phyloP scores from a whole-genome alignment of 2,888 invertebrate genomes.

The Eupithecia subumbrata region DNA sequence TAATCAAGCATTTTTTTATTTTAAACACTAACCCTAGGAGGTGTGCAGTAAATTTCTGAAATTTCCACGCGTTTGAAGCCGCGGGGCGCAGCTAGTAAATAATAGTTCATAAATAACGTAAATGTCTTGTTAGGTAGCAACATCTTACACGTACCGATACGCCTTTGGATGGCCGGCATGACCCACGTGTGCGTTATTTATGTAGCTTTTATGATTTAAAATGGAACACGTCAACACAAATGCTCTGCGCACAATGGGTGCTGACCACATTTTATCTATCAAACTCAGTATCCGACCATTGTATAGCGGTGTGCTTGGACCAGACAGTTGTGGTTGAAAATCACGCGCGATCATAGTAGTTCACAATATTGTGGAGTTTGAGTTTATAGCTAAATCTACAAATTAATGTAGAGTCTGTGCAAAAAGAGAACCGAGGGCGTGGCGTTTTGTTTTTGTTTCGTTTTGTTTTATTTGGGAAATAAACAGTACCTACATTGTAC shows the following conservation, averaged over 20 bases:
- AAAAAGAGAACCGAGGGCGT: no score
- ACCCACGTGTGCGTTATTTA: not conserved
- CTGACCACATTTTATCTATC: conserved; percentile 21
- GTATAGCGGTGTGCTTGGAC: conserved; percentile 3
- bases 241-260: not conserved
- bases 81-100: no score
- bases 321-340: conserved; percentile 32
- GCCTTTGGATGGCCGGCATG: not conserved
- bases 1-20: no score
- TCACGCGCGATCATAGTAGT: conserved; percentile 26
- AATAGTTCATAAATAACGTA: no score
- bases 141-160: not conserved
- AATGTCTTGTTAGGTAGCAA: not conserved
- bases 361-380: not conserved
- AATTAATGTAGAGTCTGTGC: no score
- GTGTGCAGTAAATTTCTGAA: no score
- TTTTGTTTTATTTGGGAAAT: no score
- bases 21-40: no score
- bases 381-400: not conserved
- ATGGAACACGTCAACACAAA: not conserved
- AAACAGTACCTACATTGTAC: no score
- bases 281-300: conserved; percentile 7
- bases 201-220: not conserved
- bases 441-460: no score
- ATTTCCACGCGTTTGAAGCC: no score